A percentile compares a stretch with the other conserved stretches of the same genome.
These are phyloP conservation scores for Cheilosia urbana DNA, from an alignment of 2,888 invertebrate genomes.

Conservation along the genomic window DNA sequence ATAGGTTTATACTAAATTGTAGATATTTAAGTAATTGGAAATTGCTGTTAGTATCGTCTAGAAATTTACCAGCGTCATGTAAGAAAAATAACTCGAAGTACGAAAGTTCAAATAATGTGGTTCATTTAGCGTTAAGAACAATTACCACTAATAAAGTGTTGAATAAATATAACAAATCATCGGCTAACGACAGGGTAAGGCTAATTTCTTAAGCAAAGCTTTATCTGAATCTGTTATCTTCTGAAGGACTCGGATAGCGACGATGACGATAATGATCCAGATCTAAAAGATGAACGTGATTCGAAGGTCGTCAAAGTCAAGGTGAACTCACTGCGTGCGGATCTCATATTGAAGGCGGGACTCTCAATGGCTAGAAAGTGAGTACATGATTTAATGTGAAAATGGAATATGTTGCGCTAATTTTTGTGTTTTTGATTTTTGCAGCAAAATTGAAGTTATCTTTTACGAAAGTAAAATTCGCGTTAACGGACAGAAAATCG, in stretches of 20 bases:
- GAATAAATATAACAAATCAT: slow-evolving; percentile 56
- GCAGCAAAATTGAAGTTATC: slow-evolving; percentile 90
- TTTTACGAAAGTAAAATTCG: slow-evolving; percentile 93
- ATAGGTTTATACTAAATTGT: slow-evolving; percentile 28
- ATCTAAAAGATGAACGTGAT: slow-evolving; percentile 85
- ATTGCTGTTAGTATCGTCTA: not conserved
- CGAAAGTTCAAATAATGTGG: not conserved
- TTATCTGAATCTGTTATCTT: not conserved
- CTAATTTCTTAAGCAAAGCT: not conserved
- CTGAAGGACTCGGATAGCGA: slow-evolving; percentile 85
- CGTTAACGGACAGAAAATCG: slow-evolving; percentile 90
- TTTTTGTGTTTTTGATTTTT: slow-evolving; percentile 17
- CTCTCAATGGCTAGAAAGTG: slow-evolving; percentile 90
- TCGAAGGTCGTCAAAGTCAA: slow-evolving; percentile 88
- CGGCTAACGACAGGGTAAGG: slow-evolving; percentile 51
- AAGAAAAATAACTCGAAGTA: slow-evolving; percentile 11
- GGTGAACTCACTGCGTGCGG: slow-evolving; percentile 88
- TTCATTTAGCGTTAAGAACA: not conserved
- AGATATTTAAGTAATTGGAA: slow-evolving; percentile 42
- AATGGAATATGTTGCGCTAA: not conserved
- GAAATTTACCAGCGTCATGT: not conserved
- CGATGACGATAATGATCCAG: slow-evolving; percentile 84
- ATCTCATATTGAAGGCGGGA: slow-evolving; percentile 88
- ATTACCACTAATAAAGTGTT: slow-evolving; percentile 36
- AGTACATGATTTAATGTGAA: slow-evolving; percentile 76